Base-by-base conservation (phyloP, 2,888 invertebrate genomes). In the Oxytorus armatus region DNA sequence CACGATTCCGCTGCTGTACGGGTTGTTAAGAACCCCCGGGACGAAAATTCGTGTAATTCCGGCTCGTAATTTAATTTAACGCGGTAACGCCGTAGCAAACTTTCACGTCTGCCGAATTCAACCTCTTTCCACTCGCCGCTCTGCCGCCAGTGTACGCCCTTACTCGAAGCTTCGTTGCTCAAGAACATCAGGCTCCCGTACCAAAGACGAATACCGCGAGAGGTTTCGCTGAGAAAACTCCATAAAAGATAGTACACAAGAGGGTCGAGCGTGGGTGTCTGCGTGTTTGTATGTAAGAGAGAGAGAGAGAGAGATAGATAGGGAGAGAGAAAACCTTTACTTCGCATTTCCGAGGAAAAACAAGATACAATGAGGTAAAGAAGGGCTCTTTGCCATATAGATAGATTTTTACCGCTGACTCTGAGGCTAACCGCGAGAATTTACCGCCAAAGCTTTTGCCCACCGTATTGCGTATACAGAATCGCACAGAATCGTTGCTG, bases 51-150 rank as follows among this genome's bases (percentile, higher is more conserved):
- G 81, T 70, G 83, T 85, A 78, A 86, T 85, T 84, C 82, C 81
- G 63, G 53, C 65, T 73, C 82, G 86, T 86, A 86, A 86, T 86
- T 86, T 83, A 85, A 86, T 86, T 86, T 86, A 86, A 85, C 83
- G 80, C 82, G 72, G 85, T 82, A 85, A 83, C 82, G 79, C 78
- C 82, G 78, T 70, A 53, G 77, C 82, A 85, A 86, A 86, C 83
- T 86, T 86, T 84, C 82, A 78, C 85, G 84, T 86, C 82, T 84
- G 78, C 75, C 79, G 79, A 83, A 86, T 85, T 83, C 85, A 78
- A 55, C 70, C 49, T 47, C 44, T 65, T 63, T 63, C 55, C 55
- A 63, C 18, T 29, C 49, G 21, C 36, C 53, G 18, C 39, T 57
- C 10, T 49, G 49, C 55, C 33, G 18, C 53, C 16, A 8, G 10